A percentile compares a stretch with the other conserved stretches of the same genome.
phyloP scores from a whole-genome alignment of 2,888 invertebrate genomes.

The Tipula helvola region DNA sequence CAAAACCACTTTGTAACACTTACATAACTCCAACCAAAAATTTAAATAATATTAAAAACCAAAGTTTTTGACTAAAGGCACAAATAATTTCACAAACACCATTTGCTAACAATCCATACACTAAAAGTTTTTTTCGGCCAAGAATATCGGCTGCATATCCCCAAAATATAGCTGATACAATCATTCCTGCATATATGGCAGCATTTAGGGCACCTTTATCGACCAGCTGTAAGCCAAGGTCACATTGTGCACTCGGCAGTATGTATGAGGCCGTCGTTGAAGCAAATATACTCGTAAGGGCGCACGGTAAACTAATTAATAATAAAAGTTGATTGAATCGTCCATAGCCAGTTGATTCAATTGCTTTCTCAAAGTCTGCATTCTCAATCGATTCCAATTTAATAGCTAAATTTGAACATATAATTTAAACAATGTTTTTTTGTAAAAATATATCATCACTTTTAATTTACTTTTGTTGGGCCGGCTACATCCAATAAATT shows the following conservation, averaged over 20 bases:
- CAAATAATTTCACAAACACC: conserved; percentile 49
- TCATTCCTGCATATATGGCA: conserved; percentile 57
- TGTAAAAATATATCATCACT: not conserved
- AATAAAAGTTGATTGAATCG: conserved; percentile 53
- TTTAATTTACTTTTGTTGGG: not conserved
- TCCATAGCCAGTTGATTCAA: conserved; percentile 54
- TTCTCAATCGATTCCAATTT: not conserved
- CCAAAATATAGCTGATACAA: conserved; percentile 61
- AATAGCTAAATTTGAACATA: not conserved
- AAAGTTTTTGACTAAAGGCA: conserved; percentile 51
- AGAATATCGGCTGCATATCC: conserved; percentile 64
- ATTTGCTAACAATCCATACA: conserved; percentile 51
- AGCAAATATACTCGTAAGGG: conserved; percentile 56
- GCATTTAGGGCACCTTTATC: conserved; percentile 61
- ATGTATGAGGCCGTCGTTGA: conserved; percentile 61
- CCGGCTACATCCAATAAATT: not conserved
- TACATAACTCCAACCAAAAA: conserved; percentile 63
- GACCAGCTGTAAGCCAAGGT: conserved; percentile 49
- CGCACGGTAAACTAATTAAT: conserved; percentile 39
- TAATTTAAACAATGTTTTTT: not conserved
- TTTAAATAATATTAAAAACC: conserved; percentile 53
- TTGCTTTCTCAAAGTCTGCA: conserved; percentile 58
- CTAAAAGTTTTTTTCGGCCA: conserved; percentile 53
- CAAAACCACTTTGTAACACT: conserved; percentile 29
- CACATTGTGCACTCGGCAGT: conserved; percentile 62